phyloP scores from a whole-genome alignment of 2,888 invertebrate genomes.

The Holacanthella duospinosa region DNA sequence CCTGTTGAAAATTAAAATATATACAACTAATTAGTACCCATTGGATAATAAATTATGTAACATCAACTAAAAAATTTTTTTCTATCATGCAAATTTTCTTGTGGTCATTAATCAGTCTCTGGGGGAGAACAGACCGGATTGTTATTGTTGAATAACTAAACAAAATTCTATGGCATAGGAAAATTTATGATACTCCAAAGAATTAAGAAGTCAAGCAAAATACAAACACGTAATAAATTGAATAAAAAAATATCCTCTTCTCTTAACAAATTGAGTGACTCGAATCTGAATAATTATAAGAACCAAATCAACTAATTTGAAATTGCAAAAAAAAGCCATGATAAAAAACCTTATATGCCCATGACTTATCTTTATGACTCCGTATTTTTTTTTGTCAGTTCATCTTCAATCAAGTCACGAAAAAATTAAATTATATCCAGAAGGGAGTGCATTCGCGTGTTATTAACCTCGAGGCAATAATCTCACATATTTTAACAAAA shows the following conservation, averaged over 20 bases:
- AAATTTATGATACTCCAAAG: neutral
- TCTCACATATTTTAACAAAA: neutral
- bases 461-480: neutral
- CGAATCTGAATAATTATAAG: neutral
- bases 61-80: neutral
- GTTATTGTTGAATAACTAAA: neutral
- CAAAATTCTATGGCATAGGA: too few species aligned
- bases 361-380: too few species aligned
- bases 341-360: too few species aligned
- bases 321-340: neutral
- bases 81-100: neutral
- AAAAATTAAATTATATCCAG: too few species aligned
- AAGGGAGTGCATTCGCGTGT: too few species aligned
- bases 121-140: neutral
- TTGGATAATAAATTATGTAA: neutral
- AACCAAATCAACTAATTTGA: too few species aligned
- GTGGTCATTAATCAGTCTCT: neutral
- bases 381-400: too few species aligned
- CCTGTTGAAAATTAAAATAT: constrained; percentile 44
- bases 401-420: too few species aligned
- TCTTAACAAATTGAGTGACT: neutral
- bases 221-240: too few species aligned
- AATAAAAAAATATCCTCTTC: neutral
- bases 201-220: neutral
- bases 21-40: neutral